Evolutionary conservation across 2,113 vertebrate species (phyloP), one percentile per base, ranked within the genome.

Genomic region (Sprattus sprattus): DNA sequence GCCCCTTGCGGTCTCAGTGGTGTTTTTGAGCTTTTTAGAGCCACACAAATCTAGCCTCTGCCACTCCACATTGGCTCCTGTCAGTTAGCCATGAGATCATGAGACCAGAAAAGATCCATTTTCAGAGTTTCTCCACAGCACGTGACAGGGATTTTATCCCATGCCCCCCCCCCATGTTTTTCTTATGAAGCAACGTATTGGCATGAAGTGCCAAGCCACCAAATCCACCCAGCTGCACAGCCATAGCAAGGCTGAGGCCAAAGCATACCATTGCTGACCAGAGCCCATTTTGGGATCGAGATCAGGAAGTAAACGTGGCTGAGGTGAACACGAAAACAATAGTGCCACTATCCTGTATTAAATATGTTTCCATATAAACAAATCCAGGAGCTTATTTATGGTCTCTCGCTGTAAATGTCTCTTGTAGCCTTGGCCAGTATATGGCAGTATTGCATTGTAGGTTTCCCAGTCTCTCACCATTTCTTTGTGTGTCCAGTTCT

Each of bases 341-440:
- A 25, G 0, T 25, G 10, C 60, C 60, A 15, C 32, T 78, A 44
- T 78, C 3, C 32, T 15, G 28, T 78, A 10, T 11, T 6, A 7
- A 4, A 60, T 8, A 9, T 8, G 1, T 28, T 64, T 67, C 9
- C 64, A 67, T 67, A 25, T 28, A 67, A 67, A 67, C 64, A 28
- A 67, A 67, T 28, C 8, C 25, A 11, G 64, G 9, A 67, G n/a
- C 3, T 78, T 4, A n/a, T 81, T 32, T 82, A 22, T 47, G 18
- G 15, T 50, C 20, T 6, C 7, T 39, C 39, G 10, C 10, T 71
- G 28, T 28, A 32, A 8, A 32, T 71, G 71, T 32, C 71, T 32
- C 11, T 32, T 78, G 71, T 4, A 15, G n/a, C 32, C 67, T 0
- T 50, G 32, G 82, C 93, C 94, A 92, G 86, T 3, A 91, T 93